phyloP scores from a whole-genome alignment of 2,888 invertebrate species.

The Eristalinus sepulchralis region DNA sequence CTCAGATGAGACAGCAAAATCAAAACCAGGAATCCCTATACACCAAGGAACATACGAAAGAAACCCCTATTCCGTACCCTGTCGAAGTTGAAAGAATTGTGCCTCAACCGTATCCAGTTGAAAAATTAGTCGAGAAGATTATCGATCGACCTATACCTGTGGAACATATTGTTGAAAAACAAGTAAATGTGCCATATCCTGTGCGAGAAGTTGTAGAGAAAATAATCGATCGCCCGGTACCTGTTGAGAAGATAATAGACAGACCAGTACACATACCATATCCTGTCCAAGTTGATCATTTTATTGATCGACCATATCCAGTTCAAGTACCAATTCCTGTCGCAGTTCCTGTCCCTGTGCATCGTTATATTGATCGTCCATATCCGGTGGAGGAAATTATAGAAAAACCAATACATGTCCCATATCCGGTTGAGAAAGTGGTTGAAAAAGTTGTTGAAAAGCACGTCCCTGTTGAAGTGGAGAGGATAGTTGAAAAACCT shows the following conservation, averaged over 20 bases:
- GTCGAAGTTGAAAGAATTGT: conserved; percentile 82
- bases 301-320: conserved; percentile 82
- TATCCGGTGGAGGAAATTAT: conserved; percentile 79
- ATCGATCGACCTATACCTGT: conserved; percentile 76
- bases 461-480: conserved; percentile 79
- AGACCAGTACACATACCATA: conserved; percentile 81
- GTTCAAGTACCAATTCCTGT: conserved; percentile 83
- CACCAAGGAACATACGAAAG: not conserved
- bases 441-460: conserved; percentile 83
- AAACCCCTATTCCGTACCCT: conserved; percentile 76
- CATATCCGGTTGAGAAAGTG: conserved; percentile 81
- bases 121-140: conserved; percentile 82
- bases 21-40: not conserved
- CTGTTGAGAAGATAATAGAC: conserved; percentile 80
- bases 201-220: conserved; percentile 78
- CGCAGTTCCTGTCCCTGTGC: conserved; percentile 81
- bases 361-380: conserved; percentile 83
- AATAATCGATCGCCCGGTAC: conserved; percentile 77
- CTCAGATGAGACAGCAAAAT: not conserved
- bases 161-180: conserved; percentile 82
- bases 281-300: conserved; percentile 78
- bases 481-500: conserved; percentile 84
- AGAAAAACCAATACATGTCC: conserved; percentile 82
- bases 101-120: conserved; percentile 82
- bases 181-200: conserved; percentile 82